phyloP scores from a whole-genome alignment of 2,888 invertebrate species.

The Lithophane semibrunnea region DNA sequence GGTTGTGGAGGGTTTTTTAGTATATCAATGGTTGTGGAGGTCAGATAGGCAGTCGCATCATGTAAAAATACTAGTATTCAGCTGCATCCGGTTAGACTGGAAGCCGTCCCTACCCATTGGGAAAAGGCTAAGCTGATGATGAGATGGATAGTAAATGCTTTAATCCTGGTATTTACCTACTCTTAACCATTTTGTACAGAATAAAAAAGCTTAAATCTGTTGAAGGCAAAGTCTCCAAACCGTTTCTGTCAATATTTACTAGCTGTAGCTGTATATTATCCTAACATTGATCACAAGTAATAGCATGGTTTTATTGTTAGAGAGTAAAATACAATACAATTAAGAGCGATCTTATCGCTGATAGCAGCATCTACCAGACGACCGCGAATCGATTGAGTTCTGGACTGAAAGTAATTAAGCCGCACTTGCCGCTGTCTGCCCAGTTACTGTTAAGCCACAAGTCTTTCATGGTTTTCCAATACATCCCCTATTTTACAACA shows the following conservation, averaged over 20 bases:
- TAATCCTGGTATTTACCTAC: background rate
- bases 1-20: background rate
- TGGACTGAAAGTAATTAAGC: constrained; percentile 12
- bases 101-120: background rate
- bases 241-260: background rate
- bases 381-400: background rate
- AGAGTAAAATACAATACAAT: background rate
- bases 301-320: background rate
- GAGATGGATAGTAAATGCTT: background rate
- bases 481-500: background rate
- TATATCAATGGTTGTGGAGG: background rate
- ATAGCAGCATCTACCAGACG: background rate
- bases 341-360: background rate
- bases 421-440: background rate
- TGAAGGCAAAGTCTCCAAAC: too few relatives aligned
- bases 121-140: background rate
- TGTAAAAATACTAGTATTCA: background rate
- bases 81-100: background rate
- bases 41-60: background rate
- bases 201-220: background rate
- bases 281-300: background rate
- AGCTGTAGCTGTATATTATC: background rate
- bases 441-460: background rate
- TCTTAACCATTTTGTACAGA: background rate
- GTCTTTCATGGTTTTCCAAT: background rate